A percentile compares a stretch with the other conserved stretches of the same genome.
phyloP scores from a whole-genome alignment of 2,113 vertebrate species.

The Phylloscopus whistleri region DNA sequence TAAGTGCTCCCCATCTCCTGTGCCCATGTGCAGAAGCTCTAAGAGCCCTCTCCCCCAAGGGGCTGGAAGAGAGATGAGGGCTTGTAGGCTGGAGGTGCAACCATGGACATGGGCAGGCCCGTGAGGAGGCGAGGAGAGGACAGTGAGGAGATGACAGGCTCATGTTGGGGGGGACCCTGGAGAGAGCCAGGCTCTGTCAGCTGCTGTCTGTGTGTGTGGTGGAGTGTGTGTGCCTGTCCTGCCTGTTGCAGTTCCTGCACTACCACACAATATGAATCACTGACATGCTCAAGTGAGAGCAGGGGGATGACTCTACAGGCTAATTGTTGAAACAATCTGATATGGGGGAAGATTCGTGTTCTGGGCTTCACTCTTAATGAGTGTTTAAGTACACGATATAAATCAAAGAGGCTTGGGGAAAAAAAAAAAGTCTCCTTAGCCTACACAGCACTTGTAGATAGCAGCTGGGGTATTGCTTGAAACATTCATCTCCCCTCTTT shows the following conservation, averaged over 20 bases:
- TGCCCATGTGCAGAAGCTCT: accelerated
- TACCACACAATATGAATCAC: background rate
- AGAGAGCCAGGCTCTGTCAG: background rate
- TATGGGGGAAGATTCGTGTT: background rate
- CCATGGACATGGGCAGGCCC: accelerated
- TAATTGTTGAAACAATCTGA: background rate
- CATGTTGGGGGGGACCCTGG: accelerated
- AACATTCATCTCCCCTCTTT: background rate
- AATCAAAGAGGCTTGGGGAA: background rate
- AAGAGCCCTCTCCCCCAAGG: accelerated
- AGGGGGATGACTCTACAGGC: background rate
- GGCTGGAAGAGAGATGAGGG: background rate
- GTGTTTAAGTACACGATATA: background rate
- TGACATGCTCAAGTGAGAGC: background rate
- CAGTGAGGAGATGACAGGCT: background rate
- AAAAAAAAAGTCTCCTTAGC: background rate
- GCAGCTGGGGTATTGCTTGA: background rate
- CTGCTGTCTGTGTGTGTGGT: background rate
- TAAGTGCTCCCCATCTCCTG: background rate
- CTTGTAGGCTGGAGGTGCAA: background rate
- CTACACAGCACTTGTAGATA: background rate
- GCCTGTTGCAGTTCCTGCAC: background rate
- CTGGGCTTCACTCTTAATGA: background rate
- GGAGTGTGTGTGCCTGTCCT: accelerated
- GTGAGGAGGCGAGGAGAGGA: accelerated